These are phyloP conservation scores for Ataeniobius toweri DNA, from an alignment of 2,797 vertebrate genomes.

Conservation along the genomic window DNA sequence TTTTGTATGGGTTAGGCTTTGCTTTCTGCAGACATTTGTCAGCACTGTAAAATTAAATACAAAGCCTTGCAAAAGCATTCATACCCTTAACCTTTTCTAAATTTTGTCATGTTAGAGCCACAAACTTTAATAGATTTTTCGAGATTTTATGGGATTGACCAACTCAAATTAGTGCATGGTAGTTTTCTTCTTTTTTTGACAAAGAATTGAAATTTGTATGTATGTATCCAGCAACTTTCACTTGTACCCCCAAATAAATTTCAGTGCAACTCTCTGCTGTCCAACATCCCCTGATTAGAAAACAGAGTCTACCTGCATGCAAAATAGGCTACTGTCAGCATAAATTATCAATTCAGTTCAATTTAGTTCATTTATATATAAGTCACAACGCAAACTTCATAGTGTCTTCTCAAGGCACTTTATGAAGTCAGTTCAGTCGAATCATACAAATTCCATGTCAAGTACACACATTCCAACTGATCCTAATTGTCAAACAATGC, in stretches of 20 bases:
- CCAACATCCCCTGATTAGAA: neutral
- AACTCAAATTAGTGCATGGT: too few species aligned
- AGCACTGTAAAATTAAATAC: neutral
- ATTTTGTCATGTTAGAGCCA: neutral
- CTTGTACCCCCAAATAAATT: neutral
- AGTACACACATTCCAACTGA: too few species aligned
- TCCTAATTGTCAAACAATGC: too few species aligned
- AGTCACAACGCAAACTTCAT: too few species aligned
- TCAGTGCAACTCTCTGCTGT: neutral
- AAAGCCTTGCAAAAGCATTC: neutral
- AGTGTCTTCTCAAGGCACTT: too few species aligned
- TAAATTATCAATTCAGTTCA: neutral
- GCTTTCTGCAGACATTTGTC: neutral
- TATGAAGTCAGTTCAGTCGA: too few species aligned
- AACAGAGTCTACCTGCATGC: neutral
- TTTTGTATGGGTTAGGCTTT: neutral
- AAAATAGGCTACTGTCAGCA: neutral
- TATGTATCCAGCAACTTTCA: too few species aligned
- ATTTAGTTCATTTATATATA: too few species aligned
- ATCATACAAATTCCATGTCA: too few species aligned
- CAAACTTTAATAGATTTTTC: neutral
- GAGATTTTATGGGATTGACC: neutral
- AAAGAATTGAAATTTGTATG: too few species aligned
- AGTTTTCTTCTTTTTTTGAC: too few species aligned
- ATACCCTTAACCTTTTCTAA: neutral